Evolutionary conservation across 2,888 invertebrate species (phyloP), one percentile per base, ranked within the genome.

Genomic region (Coremacera marginata): DNA sequence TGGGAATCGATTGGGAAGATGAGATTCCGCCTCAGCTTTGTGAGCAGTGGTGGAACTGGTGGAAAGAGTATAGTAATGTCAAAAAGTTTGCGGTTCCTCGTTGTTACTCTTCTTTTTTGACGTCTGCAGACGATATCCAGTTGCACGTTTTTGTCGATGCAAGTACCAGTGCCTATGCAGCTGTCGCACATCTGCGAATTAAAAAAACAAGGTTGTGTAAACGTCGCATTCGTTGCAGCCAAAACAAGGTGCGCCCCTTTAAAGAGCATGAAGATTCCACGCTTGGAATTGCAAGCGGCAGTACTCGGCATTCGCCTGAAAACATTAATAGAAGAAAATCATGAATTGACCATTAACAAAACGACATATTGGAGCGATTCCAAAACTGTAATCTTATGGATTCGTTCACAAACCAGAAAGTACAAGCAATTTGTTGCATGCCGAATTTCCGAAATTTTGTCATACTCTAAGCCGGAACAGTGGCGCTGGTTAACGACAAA

Each of bases 281-380:
- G 22, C 2, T 25, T 60, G 65, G 70, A 77, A 55, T 52, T 80
- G 19, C 79, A 78, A 70, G 81, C 80, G 4, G 80, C 81, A n/a
- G 73, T 80, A 16, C 57, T 80, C 14, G 78, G 77, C 57, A 79
- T 72, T 4, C 22, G 44, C 52, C 27, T 37, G 11, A 8, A 78
- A 44, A 14, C 37, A 51, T 4, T 63, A 77, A 19, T 44, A 34
- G n/a, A 65, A 73, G 25, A 60, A 3, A 63, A 75, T 2, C 77
- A 78, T 37, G 75, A 75, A 37, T 67, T 67, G 8, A n/a, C 34
- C n/a, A 19, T 67, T 1, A 44, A 37, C 9, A 22, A 8, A n/a
- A 67, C 44, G 5, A 16, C 19, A 1, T 67, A n/a, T 22, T 67
- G 37, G 67, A 67, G 67, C 14, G 67, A 67, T 25, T 67, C 67